A percentile compares a stretch with the other conserved stretches of the same genome.
These are phyloP conservation scores for Gambusia yucatana DNA, from an alignment of 2,797 vertebrate genomes.

Conservation along the genomic window DNA sequence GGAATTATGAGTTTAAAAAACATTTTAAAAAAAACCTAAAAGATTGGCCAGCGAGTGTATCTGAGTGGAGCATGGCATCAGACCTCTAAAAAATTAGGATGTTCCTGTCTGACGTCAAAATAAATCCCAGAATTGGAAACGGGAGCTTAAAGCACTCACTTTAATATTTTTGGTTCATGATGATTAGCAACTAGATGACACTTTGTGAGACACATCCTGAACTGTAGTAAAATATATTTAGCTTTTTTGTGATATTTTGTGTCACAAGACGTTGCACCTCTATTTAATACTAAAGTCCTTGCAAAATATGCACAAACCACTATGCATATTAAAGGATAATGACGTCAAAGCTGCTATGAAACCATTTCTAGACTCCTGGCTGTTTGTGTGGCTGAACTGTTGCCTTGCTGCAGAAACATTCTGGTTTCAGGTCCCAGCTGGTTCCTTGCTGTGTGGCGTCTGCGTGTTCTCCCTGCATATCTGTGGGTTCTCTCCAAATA, in stretches of 20 bases:
- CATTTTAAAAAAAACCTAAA: not conserved
- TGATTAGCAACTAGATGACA: not conserved
- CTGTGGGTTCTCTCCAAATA: not conserved
- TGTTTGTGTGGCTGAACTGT: not conserved
- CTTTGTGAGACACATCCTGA: not conserved
- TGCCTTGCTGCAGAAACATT: not conserved
- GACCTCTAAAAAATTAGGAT: not conserved
- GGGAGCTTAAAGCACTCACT: not conserved
- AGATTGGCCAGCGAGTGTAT: not conserved
- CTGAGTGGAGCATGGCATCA: not conserved
- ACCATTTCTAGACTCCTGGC: not conserved
- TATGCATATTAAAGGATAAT: not conserved
- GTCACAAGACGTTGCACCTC: not conserved
- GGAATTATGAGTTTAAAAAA: not conserved
- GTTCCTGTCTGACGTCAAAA: not conserved
- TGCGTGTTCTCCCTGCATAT: not conserved
- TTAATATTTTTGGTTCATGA: not conserved
- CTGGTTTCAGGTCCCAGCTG: not conserved
- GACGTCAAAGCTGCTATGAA: not conserved
- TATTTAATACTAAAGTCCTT: not conserved
- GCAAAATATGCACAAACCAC: not conserved
- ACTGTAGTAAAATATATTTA: not conserved
- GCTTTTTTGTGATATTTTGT: not conserved
- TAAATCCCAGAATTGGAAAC: not conserved
- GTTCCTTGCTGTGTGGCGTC: not conserved